Conservation (phyloP, 2,113 vertebrate genomes). For the Gopherus evgoodei region DNA sequence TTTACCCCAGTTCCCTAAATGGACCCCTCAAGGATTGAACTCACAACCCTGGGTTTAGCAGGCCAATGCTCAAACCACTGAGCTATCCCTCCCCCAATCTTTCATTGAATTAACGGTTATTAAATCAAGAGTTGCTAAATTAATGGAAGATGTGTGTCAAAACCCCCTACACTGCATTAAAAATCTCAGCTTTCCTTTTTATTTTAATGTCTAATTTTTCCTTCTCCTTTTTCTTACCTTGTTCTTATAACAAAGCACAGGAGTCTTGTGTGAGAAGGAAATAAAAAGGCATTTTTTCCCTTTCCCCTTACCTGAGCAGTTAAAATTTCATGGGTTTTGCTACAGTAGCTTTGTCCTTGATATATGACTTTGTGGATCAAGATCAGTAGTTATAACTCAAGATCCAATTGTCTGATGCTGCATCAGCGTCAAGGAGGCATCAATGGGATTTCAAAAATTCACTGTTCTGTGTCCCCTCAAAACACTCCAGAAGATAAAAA, state of each 20-base stretch:
- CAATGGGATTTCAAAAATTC: background rate
- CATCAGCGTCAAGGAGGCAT: background rate
- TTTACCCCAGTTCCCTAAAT: too few relatives aligned
- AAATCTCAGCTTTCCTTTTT: conserved; percentile 7
- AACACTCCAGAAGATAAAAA: conserved; percentile 30
- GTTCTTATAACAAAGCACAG: background rate
- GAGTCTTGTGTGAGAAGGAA: background rate
- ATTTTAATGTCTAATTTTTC: background rate
- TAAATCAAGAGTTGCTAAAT: background rate
- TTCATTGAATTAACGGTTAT: background rate
- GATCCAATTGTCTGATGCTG: background rate
- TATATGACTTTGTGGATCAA: background rate
- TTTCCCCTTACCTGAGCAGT: background rate
- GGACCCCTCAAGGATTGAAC: too few relatives aligned
- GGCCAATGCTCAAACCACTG: too few relatives aligned
- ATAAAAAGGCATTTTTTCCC: background rate
- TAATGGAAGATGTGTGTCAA: background rate
- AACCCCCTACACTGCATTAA: background rate
- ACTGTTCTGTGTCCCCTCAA: background rate
- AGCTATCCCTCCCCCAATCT: too few relatives aligned
- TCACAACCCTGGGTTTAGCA: too few relatives aligned
- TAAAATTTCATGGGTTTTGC: background rate
- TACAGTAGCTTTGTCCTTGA: background rate
- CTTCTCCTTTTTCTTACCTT: conserved; percentile 3
- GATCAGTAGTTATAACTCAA: background rate